phyloP scores from a whole-genome alignment of 2,888 invertebrate species.

The Drosophila setosimentum region DNA sequence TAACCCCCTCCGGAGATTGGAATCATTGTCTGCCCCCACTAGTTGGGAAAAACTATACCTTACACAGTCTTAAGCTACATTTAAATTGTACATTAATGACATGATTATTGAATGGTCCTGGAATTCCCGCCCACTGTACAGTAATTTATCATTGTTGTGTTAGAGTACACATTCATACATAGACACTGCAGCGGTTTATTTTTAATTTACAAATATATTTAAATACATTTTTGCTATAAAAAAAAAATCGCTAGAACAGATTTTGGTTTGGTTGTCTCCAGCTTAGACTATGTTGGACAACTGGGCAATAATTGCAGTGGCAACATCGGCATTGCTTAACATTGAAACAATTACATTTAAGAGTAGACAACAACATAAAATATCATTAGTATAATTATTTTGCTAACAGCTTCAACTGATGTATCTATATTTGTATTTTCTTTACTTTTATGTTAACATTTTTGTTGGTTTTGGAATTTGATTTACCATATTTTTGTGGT shows the following conservation, averaged over 20 bases:
- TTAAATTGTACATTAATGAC: no score
- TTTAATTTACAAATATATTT: slow-evolving; percentile 39
- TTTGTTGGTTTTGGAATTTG: slow-evolving; percentile 16
- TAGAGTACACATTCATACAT: slow-evolving; percentile 38
- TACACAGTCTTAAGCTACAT: no score
- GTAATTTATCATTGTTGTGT: not conserved
- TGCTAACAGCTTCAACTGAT: slow-evolving; percentile 12
- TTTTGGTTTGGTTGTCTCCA: not conserved
- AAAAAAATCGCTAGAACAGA: slow-evolving; percentile 22
- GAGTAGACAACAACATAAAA: slow-evolving; percentile 1
- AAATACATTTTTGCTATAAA: slow-evolving; percentile 44
- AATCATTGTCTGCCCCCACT: no score
- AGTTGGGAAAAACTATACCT: no score
- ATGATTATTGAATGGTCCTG: not conserved
- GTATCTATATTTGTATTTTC: slow-evolving; percentile 8
- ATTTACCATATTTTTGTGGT: not conserved
- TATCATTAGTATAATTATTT: slow-evolving; percentile 5
- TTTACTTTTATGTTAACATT: not conserved
- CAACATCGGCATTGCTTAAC: slow-evolving; percentile 38
- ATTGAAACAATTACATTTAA: slow-evolving; percentile 40
- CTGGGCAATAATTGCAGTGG: slow-evolving; percentile 22
- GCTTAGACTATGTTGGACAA: slow-evolving; percentile 1
- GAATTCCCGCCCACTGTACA: not conserved
- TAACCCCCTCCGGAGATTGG: not conserved
- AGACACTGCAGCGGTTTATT: slow-evolving; percentile 52